These are phyloP conservation scores for Ispidina lecontei DNA, from an alignment of 2,797 vertebrate species.

Conservation along the genomic window DNA sequence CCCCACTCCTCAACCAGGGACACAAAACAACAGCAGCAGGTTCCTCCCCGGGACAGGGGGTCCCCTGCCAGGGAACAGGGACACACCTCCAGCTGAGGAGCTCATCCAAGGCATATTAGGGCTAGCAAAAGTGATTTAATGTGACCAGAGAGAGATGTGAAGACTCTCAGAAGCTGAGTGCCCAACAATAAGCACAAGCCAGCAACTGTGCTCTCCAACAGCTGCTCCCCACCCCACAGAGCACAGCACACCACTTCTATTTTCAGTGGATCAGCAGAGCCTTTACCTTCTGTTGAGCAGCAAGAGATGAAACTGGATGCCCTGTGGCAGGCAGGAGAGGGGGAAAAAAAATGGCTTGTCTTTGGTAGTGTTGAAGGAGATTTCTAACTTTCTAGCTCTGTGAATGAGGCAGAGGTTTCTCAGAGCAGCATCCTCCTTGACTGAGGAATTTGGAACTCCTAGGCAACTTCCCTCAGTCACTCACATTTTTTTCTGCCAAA, in stretches of 20 bases:
- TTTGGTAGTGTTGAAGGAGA: background rate
- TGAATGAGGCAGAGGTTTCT: background rate
- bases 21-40: background rate
- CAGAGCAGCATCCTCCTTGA: background rate
- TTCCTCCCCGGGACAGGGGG: background rate
- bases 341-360: background rate
- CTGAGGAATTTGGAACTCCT: background rate
- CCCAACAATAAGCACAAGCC: fast-evolving
- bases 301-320: background rate
- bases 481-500: background rate
- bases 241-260: background rate
- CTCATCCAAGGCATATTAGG: background rate
- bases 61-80: fast-evolving
- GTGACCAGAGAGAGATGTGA: background rate
- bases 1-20: background rate
- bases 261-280: background rate
- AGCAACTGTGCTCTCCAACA: constrained; percentile 5
- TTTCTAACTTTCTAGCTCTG: background rate
- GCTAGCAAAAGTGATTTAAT: background rate
- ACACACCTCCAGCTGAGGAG: background rate
- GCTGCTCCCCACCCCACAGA: background rate
- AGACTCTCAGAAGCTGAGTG: background rate
- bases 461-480: background rate
- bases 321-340: background rate
- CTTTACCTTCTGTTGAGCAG: background rate